Evolutionary conservation across 2,113 vertebrate genomes (phyloP), one percentile per base, ranked within the genome.

Genomic region (Anhinga rufa): DNA sequence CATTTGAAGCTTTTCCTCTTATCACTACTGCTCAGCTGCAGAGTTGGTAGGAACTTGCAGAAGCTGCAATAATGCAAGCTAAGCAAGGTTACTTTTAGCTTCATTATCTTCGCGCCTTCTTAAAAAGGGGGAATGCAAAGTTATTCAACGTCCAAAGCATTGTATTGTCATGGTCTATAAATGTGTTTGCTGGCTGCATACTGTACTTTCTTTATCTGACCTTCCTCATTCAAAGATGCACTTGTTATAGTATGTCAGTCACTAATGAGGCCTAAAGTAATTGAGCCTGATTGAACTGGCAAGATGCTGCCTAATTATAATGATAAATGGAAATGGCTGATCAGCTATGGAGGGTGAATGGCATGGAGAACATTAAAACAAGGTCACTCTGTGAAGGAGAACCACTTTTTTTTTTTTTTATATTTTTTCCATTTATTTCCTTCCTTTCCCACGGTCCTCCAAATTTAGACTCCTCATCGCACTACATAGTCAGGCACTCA

Each of bases 251-350:
- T 94, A 97, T 98, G 98, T 98, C 98, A 98, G 97, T 98, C 98
- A 98, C 97, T 98, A 98, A 99, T 98, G 98, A 98, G 98, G 97
- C 97, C 98, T 98, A 98, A 98, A 98, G 98, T 98, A 98, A 99
- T 99, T 98, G 98, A 98, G 98, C 96, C 98, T 98, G 98, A 99
- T 99, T 98, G 98, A 98, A 97, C 98, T 98, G 98, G 98, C 98
- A 98, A 98, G 96, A 97, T 98, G 98, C 98, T 98, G 98, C 97
- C 97, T 98, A 98, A 98, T 99, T 99, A 99, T 97, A 98, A 98
- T 99, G 98, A 99, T 98, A 98, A 98, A 98, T 98, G 95, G 97
- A 98, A 98, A 95, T 97, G 98, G 97, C 95, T 98, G 98, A 98
- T 98, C 98, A 97, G 95, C 97, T 98, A 95, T 96, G 96, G 97